phyloP scores from a whole-genome alignment of 2,888 invertebrate genomes.

The Drosophila dives region DNA sequence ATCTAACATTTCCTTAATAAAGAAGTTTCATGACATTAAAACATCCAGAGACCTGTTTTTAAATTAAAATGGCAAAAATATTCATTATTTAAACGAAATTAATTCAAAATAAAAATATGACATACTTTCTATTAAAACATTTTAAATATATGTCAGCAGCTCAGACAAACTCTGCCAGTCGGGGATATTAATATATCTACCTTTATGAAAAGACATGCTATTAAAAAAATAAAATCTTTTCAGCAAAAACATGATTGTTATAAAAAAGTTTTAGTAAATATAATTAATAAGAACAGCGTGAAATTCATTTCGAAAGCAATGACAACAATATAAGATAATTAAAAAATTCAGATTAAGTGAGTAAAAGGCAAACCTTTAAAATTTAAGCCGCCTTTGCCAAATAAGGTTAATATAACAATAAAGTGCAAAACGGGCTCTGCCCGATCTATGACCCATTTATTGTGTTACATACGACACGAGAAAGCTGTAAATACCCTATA shows the following conservation, averaged over 20 bases:
- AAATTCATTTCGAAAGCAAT: background rate
- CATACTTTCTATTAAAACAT: background rate
- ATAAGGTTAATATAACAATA: background rate
- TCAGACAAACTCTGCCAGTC: background rate
- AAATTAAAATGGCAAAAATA: background rate
- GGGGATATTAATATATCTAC: no score
- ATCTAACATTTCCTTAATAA: no score
- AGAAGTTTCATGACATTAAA: background rate
- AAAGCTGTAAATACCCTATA: background rate
- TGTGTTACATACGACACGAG: background rate
- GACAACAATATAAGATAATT: background rate
- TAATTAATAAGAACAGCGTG: background rate
- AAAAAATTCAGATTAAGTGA: background rate
- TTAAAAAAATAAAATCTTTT: background rate
- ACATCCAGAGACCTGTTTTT: background rate
- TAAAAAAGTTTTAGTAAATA: background rate
- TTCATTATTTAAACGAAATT: background rate
- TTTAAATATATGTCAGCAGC: background rate
- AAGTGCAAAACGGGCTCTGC: background rate
- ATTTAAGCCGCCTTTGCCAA: background rate
- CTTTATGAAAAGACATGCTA: no score
- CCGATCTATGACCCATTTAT: background rate
- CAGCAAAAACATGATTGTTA: background rate
- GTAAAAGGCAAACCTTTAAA: background rate
- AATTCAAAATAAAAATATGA: background rate